Evolutionary conservation across 2,797 vertebrate genomes (phyloP), one percentile per base, ranked within the genome.

Genomic region (Toxotes lorentzi): DNA sequence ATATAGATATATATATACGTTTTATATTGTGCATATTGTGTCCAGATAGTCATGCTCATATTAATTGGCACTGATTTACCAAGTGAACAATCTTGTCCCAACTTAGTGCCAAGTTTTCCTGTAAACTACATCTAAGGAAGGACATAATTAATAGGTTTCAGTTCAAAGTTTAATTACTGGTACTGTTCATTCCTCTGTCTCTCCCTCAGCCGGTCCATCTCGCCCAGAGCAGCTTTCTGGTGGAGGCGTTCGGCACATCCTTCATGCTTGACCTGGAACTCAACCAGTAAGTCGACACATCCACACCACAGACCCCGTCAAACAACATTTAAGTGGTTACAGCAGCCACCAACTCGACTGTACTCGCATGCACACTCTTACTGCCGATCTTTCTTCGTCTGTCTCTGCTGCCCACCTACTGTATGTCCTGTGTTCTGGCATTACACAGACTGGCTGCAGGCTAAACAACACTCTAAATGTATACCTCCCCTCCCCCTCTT

Each of bases 211-310:
- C 95, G 4, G 91, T 96, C 88, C 97, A 99, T 89, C 89, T 99
- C 88, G 96, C 97, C 16, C 97, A 95, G 82, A 96, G 96, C 94
- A 98, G 97, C 81, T 98, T 99, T 76, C 84, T 97, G 89, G 93
- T 99, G 83, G 91, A 95, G 50, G 96, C 96, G 62, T 99, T 98
- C 58, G 94, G 95, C 81, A 91, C 87, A 0, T 92, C 95, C 72
- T 97, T 98, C 91, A 95, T 96, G 82, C 94, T 99, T 88, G 98
- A 99, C 91, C 95, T 99, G 87, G 96, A 95, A 67, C 94, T 99
- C 70, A 99, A 99, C 93, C 97, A 99, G 98, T 99, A 92, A 96
- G 97, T 94, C 71, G 43, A 53, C 78, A 47, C 63, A 59, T 61
- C 73, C 56, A 23, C 24, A 24, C 40, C 50, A 47, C 76, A 23